Conservation (phyloP, 2,113 vertebrate species). For the Anhinga rufa region DNA sequence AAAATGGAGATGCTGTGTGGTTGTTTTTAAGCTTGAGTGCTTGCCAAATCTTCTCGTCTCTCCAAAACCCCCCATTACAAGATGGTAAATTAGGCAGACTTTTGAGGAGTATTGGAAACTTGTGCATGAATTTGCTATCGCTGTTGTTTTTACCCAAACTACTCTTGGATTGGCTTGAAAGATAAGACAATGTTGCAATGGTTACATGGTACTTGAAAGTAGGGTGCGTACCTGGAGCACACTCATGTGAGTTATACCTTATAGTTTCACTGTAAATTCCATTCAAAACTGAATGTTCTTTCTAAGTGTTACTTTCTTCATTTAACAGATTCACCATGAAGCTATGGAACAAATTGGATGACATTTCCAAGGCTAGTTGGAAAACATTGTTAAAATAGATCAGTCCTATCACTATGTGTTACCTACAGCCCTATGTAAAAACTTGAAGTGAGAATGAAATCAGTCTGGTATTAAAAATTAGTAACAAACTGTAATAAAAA, state of each 20-base stretch:
- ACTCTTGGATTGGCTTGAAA: not conserved
- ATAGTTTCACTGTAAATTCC: not conserved
- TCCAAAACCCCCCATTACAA: not conserved
- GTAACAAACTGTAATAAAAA: not conserved
- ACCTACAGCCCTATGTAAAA: not conserved
- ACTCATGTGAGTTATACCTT: not conserved
- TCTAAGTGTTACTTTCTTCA: not conserved
- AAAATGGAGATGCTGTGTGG: not conserved
- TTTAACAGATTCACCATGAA: not conserved
- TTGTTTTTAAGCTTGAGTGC: not conserved
- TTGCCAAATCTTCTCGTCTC: rapidly evolving
- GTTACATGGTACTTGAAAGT: not conserved
- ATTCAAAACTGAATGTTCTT: not conserved
- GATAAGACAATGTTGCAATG: not conserved
- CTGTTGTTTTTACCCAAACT: not conserved
- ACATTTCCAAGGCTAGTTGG: not conserved
- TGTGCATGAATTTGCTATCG: not conserved
- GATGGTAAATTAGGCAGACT: not conserved
- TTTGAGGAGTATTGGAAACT: not conserved
- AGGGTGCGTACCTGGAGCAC: not conserved
- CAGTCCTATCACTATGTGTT: not conserved
- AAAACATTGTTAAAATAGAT: not conserved
- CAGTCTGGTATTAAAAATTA: not conserved
- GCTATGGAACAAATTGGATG: not conserved
- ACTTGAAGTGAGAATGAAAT: not conserved